phyloP scores from a whole-genome alignment of 2,797 vertebrate species.

The Perodicticus potto region DNA sequence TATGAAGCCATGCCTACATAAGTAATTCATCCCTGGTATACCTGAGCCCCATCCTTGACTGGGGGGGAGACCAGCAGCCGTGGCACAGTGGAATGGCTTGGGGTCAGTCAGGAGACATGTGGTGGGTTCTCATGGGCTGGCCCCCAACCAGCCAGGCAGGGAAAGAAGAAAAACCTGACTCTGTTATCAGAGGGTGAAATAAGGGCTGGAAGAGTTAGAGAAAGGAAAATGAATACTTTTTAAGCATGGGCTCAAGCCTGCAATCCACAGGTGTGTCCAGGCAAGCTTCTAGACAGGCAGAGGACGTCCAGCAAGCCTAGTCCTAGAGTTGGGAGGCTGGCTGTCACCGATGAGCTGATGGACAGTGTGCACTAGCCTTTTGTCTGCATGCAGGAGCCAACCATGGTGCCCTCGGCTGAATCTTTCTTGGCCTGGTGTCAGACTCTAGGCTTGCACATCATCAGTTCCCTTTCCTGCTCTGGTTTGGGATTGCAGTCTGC shows the following conservation, averaged over 20 bases:
- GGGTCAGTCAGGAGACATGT: neutral
- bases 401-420: rapidly evolving
- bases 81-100: neutral
- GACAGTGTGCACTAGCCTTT: neutral
- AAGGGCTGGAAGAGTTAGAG: neutral
- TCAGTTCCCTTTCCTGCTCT: neutral
- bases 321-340: neutral
- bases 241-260: neutral
- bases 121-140: neutral
- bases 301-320: neutral
- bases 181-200: neutral
- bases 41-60: constrained; percentile 4
- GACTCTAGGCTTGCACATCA: neutral
- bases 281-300: neutral
- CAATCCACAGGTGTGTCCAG: neutral
- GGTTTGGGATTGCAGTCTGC: neutral
- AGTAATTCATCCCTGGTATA: constrained; percentile 82
- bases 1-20: constrained; percentile 78
- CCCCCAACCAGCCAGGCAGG: neutral
- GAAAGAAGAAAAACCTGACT: neutral
- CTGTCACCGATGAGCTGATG: neutral
- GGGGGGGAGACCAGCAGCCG: neutral
- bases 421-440: neutral
- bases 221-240: neutral
- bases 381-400: neutral